Evolutionary conservation across 2,888 invertebrate species (phyloP), one percentile per base, ranked within the genome.

Genomic region (Calliscelio sp.): DNA sequence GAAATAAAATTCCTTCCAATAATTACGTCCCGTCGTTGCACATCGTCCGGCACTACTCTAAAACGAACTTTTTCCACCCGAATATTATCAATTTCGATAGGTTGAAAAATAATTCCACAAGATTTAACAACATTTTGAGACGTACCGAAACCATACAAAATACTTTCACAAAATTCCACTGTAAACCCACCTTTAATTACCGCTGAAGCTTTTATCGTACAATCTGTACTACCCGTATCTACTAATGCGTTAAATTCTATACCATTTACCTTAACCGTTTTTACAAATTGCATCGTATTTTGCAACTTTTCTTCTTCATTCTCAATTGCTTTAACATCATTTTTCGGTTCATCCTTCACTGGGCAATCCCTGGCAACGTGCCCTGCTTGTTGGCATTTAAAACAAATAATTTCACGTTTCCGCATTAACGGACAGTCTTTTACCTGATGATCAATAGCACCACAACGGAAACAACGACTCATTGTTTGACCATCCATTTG

Each of bases 41-140:
- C 71, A 0, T 25, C 11, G 20, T 82, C 81, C 5, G 59, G 81
- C 0, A 82, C 57, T 2, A 82, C 49, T 22, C 81, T 41, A 14
- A 75, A 38, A 2, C 61, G 35, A 4, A 89, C 63, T 0, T 81
- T 20, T 0, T 87, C 70, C 2, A 73, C 85, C n/a, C 3, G 10
- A 0, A 81, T 79, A 14, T 70, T 73, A 66, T 89, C 88, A 6
- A 88, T 51, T 22, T 59, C 46, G 7, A 87, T 46, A 0, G 51
- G 65, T 35, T 73, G 80, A 3, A 24, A 7, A 8, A 86, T 73
- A 0, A 85, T 20, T 10, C 81, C 85, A 8, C 61, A 65, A 22
- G 87, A 86, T 4, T 80, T 75, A 0, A 82, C 80, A 5, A 73
- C 20, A 49, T 80, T 74, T 16, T 49, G 14, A 0, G 10, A 1